These are phyloP conservation scores for Melanotaenia parkinsoni DNA, from an alignment of 2,797 vertebrate species.

Conservation along the genomic window DNA sequence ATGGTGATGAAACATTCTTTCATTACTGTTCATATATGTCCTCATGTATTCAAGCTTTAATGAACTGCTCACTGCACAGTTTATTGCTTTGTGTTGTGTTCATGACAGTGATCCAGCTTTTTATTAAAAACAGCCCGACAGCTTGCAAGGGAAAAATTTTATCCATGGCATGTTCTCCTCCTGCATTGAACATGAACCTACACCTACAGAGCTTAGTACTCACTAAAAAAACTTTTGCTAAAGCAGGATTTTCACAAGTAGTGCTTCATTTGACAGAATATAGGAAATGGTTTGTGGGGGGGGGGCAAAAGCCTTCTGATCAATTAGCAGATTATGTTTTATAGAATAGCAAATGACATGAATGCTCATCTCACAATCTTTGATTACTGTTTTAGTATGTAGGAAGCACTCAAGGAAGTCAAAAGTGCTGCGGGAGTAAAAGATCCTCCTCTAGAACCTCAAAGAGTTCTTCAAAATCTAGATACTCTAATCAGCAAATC, in stretches of 20 bases:
- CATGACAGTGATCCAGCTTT: slow-evolving; percentile 58
- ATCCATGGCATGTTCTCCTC: slow-evolving; percentile 39
- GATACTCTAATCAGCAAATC: slow-evolving; percentile 38
- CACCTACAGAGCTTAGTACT: slow-evolving; percentile 17
- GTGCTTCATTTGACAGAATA: neutral
- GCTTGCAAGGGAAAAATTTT: slow-evolving; percentile 32
- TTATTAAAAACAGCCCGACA: slow-evolving; percentile 52
- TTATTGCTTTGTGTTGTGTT: slow-evolving; percentile 57
- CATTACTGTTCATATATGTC: slow-evolving; percentile 62
- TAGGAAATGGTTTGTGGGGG: neutral
- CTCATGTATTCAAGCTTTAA: slow-evolving; percentile 58
- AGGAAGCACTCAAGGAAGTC: slow-evolving; percentile 53
- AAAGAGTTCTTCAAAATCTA: slow-evolving; percentile 52
- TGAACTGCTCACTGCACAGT: slow-evolving; percentile 53
- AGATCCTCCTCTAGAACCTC: slow-evolving; percentile 61
- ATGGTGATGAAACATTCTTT: slow-evolving; percentile 74
- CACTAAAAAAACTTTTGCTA: slow-evolving; percentile 20
- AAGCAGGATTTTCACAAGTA: slow-evolving; percentile 18
- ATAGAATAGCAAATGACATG: slow-evolving; percentile 30
- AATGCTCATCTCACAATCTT: slow-evolving; percentile 41
- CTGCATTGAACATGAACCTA: slow-evolving; percentile 26
- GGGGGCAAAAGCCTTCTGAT: slow-evolving; percentile 21
- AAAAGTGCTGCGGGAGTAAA: slow-evolving; percentile 68
- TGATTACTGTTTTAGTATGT: slow-evolving; percentile 57
- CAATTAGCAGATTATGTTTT: slow-evolving; percentile 36